These are phyloP conservation scores for Vannuccia rotundouncinata DNA, from an alignment of 2,888 invertebrate genomes.

Conservation along the genomic window DNA sequence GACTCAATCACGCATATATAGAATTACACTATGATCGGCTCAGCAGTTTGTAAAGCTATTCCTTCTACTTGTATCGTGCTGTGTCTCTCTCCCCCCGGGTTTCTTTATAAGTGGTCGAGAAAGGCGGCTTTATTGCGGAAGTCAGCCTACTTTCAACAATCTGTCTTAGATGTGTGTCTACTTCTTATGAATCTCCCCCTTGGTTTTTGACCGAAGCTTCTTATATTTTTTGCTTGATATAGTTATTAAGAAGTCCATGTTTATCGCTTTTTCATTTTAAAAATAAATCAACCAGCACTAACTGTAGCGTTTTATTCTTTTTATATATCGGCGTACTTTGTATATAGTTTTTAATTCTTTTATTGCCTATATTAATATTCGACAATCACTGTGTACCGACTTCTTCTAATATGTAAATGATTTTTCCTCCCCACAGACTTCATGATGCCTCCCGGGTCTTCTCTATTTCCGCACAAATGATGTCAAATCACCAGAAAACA, in stretches of 20 bases:
- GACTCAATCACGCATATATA: too few relatives aligned
- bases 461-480: neutral
- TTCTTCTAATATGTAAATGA: too few relatives aligned
- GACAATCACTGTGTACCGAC: too few relatives aligned
- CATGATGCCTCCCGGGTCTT: neutral
- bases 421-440: neutral
- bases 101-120: neutral
- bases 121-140: neutral
- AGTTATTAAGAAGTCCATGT: too few relatives aligned
- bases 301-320: too few relatives aligned
- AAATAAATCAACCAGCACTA: too few relatives aligned
- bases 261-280: too few relatives aligned
- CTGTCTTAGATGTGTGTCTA: neutral
- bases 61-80: too few relatives aligned
- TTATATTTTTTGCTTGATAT: too few relatives aligned
- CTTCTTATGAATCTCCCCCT: neutral
- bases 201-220: too few relatives aligned
- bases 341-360: neutral
- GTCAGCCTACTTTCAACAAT: neutral
- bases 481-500: neutral
- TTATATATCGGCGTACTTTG: neutral
- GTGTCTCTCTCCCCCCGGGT: neutral
- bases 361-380: neutral
- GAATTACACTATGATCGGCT: too few relatives aligned
- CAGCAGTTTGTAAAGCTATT: too few relatives aligned